These are phyloP conservation scores for Neelides folsomi DNA, from an alignment of 2,888 invertebrate genomes.

Conservation along the genomic window DNA sequence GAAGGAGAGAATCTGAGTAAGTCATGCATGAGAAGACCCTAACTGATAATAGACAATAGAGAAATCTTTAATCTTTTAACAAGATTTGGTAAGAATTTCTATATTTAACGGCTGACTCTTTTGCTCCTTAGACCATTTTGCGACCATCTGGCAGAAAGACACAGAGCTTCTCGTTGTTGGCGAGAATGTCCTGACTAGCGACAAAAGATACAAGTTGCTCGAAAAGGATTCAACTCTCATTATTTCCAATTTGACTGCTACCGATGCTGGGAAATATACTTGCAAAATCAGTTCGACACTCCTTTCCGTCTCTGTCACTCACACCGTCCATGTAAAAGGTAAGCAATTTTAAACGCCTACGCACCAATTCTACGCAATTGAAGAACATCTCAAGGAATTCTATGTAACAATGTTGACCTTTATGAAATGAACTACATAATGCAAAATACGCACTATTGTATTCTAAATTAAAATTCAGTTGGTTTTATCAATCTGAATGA, in stretches of 20 bases:
- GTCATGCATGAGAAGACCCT: slow-evolving; percentile 1
- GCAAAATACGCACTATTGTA: too few relatives aligned
- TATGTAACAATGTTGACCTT: too few relatives aligned
- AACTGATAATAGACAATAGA: not conserved
- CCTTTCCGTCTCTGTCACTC: slow-evolving; percentile 5
- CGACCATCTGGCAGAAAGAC: slow-evolving; percentile 12
- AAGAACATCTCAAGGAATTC: too few relatives aligned
- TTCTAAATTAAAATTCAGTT: too few relatives aligned
- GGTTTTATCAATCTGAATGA: too few relatives aligned
- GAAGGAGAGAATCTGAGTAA: slow-evolving; percentile 17
- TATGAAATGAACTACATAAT: too few relatives aligned
- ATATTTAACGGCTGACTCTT: not conserved
- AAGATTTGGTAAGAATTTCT: not conserved
- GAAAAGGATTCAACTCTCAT: slow-evolving; percentile 6
- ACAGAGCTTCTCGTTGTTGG: slow-evolving; percentile 11
- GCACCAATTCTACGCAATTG: too few relatives aligned
- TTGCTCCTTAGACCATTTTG: slow-evolving; percentile 12
- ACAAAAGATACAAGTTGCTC: slow-evolving; percentile 8
- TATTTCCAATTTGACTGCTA: slow-evolving; percentile 13
- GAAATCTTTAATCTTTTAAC: not conserved
- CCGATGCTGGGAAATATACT: slow-evolving; percentile 16
- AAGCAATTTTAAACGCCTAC: slow-evolving; percentile 3
- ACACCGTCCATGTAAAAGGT: slow-evolving; percentile 19
- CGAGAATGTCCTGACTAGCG: slow-evolving; percentile 5
- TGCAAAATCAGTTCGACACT: slow-evolving; percentile 7